Conservation (phyloP, 2,888 invertebrate species). For the Eupithecia dodoneata region DNA sequence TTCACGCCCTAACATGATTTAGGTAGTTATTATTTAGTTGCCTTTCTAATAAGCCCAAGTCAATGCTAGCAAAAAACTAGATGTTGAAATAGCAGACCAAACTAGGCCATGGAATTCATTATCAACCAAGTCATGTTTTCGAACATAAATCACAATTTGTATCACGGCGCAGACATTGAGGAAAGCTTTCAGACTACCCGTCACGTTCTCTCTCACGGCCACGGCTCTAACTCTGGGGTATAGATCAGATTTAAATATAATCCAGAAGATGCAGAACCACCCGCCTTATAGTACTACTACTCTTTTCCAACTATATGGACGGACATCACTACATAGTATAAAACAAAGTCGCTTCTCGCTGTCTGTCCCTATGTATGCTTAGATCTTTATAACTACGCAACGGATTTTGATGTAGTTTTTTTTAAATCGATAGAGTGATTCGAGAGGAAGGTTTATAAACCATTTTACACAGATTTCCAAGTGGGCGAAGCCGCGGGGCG, state of each 20-base stretch:
- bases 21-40: slow-evolving; percentile 2
- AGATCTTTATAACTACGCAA: too few species aligned
- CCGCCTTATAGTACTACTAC: too few species aligned
- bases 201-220: slow-evolving; percentile 30
- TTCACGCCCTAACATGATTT: background rate
- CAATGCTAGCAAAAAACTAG: slow-evolving; percentile 10
- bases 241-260: background rate
- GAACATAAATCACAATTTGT: slow-evolving; percentile 18
- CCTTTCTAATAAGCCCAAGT: slow-evolving; percentile 15
- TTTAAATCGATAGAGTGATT: too few species aligned
- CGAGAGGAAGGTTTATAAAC: too few species aligned
- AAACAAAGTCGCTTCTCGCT: too few species aligned
- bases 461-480: too few species aligned
- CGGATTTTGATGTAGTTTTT: too few species aligned
- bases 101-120: slow-evolving; percentile 15
- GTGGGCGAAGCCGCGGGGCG: too few species aligned
- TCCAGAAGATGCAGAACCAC: background rate
- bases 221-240: slow-evolving; percentile 1
- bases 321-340: too few species aligned
- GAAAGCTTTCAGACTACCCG: slow-evolving; percentile 18
- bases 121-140: slow-evolving; percentile 15
- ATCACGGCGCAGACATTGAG: slow-evolving; percentile 5
- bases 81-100: slow-evolving; percentile 12
- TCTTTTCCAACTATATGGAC: too few species aligned
- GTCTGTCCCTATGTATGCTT: too few species aligned